Evolutionary conservation across 2,888 invertebrate genomes (phyloP).

Genomic region (Tachina grossa): DNA sequence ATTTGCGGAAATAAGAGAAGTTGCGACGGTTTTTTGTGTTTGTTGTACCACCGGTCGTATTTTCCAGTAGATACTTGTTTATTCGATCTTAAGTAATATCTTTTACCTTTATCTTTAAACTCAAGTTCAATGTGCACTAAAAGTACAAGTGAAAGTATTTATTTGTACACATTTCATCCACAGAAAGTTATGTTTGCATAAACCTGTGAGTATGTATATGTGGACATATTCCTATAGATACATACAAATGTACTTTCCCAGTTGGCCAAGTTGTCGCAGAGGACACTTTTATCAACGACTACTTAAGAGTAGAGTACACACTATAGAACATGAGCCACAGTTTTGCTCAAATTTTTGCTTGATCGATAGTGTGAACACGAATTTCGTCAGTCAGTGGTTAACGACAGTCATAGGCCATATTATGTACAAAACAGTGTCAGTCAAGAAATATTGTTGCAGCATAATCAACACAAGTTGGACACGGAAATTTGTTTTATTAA

Average conservation of each 20-base stretch:
- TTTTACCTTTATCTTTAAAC: conserved; percentile 55
- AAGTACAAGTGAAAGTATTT: conserved; percentile 55
- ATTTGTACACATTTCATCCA: neutral
- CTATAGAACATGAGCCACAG: too few relatives aligned
- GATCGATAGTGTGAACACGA: too few relatives aligned
- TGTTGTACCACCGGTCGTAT: neutral
- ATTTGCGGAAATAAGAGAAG: neutral
- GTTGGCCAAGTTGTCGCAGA: too few relatives aligned
- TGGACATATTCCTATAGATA: neutral
- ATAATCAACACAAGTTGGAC: too few relatives aligned
- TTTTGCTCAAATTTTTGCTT: too few relatives aligned
- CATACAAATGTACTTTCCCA: neutral
- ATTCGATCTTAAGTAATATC: conserved; percentile 52
- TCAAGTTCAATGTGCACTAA: conserved; percentile 59
- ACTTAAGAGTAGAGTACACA: too few relatives aligned
- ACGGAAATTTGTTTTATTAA: too few relatives aligned
- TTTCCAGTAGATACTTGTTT: neutral
- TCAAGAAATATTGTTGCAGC: too few relatives aligned
- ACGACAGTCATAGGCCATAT: too few relatives aligned
- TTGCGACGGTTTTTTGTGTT: neutral
- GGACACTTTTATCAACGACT: too few relatives aligned
- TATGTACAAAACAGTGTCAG: too few relatives aligned
- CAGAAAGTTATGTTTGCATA: neutral
- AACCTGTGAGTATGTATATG: neutral
- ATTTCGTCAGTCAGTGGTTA: too few relatives aligned